Percentiles rank a stretch among this genome's conserved stretches.
These are phyloP conservation scores for Laodelphax striatellus DNA, from an alignment of 1,140 invertebrate species.

Conservation along the genomic window DNA sequence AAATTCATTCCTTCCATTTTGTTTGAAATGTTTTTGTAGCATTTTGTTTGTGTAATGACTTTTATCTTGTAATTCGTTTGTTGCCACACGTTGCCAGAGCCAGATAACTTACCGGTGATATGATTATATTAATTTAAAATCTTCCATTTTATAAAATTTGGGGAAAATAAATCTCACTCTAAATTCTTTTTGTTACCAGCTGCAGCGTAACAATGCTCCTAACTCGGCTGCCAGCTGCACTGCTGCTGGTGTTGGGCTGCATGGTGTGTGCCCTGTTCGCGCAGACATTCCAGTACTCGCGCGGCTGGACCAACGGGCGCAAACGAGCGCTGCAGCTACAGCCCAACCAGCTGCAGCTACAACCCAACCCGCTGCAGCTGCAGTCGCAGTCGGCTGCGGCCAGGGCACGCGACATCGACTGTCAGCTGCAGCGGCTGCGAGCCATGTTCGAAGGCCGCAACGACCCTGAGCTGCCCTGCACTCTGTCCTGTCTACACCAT, in stretches of 20 bases:
- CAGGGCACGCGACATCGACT: slow-evolving; percentile 17
- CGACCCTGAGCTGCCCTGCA: slow-evolving; percentile 11
- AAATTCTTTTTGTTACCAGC: too few species aligned
- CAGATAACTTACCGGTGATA: too few species aligned
- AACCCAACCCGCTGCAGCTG: not conserved
- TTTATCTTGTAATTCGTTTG: too few species aligned
- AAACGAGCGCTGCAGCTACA: slow-evolving; percentile 29
- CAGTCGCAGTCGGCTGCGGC: not conserved
- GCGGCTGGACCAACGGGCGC: slow-evolving; percentile 64
- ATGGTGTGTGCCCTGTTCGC: slow-evolving; percentile 22
- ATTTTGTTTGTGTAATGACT: too few species aligned
- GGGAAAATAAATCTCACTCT: too few species aligned
- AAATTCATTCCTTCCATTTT: too few species aligned
- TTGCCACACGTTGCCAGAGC: too few species aligned
- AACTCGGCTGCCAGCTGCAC: not conserved
- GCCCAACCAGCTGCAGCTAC: not conserved
- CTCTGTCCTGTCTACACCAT: too few species aligned
- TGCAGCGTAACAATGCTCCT: not conserved
- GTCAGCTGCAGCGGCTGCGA: slow-evolving; percentile 36
- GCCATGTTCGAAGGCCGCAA: slow-evolving; percentile 37
- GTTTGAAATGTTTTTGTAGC: too few species aligned
- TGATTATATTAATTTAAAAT: too few species aligned
- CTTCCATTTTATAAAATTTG: too few species aligned
- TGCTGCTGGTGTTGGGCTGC: slow-evolving; percentile 3
- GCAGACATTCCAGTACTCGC: slow-evolving; percentile 61